These are phyloP conservation scores for Spodoptera exigua DNA, from an alignment of 2,888 invertebrate genomes.

Conservation along the genomic window DNA sequence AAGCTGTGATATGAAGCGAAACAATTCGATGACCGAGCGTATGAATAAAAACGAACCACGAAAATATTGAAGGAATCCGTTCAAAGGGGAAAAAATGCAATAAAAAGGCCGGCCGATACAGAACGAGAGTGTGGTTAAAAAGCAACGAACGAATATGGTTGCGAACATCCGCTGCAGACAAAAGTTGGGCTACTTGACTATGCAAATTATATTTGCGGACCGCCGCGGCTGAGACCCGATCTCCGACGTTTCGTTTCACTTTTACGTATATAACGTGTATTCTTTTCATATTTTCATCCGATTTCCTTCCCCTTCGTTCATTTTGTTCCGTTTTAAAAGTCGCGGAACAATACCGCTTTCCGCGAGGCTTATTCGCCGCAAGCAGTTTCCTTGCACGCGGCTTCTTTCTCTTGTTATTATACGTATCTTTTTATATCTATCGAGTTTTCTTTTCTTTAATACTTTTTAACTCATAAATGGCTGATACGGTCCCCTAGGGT, in stretches of 20 bases:
- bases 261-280: constrained; percentile 86
- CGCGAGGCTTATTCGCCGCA: constrained; percentile 86
- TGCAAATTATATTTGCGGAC: constrained; percentile 90
- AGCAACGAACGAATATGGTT: constrained; percentile 88
- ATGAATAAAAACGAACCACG: constrained; percentile 88
- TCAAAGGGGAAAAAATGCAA: constrained; percentile 89
- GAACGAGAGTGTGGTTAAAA: constrained; percentile 87
- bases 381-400: constrained; percentile 86
- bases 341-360: constrained; percentile 87
- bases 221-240: constrained; percentile 85
- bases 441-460: constrained; percentile 88
- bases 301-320: constrained; percentile 88
- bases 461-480: constrained; percentile 88
- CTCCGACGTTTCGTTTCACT: constrained; percentile 88
- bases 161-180: constrained; percentile 88
- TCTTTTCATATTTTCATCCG: constrained; percentile 90
- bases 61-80: constrained; percentile 89
- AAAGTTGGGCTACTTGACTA: constrained; percentile 89
- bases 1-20: constrained; percentile 82
- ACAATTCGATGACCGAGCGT: constrained; percentile 86
- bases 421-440: constrained; percentile 85
- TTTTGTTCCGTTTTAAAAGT: constrained; percentile 87
- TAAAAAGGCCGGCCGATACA: constrained; percentile 85
- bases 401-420: constrained; percentile 86
- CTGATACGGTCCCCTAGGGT: constrained; percentile 88